These are phyloP conservation scores for Bombylius major DNA, from an alignment of 2,888 invertebrate genomes.

Conservation along the genomic window DNA sequence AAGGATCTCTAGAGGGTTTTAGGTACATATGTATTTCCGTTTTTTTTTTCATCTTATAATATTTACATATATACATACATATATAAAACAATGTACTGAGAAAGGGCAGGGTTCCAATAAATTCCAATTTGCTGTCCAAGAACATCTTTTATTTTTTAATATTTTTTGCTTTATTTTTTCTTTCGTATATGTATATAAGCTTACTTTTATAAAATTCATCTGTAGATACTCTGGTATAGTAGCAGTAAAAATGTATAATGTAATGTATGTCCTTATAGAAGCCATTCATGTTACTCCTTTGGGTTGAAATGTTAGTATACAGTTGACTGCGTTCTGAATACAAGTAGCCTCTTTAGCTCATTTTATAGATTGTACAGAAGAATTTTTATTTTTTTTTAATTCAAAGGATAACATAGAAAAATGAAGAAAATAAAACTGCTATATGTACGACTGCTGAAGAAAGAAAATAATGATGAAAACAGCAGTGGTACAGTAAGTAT, in stretches of 20 bases:
- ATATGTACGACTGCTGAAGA: no score
- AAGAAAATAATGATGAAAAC: no score
- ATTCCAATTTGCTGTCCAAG: conserved; percentile 7
- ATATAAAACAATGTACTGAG: not conserved
- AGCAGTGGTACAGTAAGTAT: no score
- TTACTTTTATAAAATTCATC: no score
- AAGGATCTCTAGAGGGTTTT: no score
- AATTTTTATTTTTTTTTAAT: conserved; percentile 4
- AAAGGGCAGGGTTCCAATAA: conserved; percentile 2
- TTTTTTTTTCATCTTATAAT: no score
- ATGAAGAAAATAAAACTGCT: not conserved
- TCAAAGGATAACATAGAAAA: not conserved
- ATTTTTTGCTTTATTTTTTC: no score
- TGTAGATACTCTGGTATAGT: no score
- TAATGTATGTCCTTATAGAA: not conserved
- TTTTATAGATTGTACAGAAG: conserved; percentile 4
- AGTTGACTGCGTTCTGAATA: conserved; percentile 11
- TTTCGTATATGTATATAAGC: no score
- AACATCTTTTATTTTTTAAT: not conserved
- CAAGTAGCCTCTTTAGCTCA: conserved; percentile 13
- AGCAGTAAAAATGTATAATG: no score
- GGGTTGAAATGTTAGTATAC: conserved; percentile 3
- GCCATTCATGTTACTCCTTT: conserved; percentile 5
- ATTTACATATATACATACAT: not conserved
- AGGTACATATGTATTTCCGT: no score